Evolutionary conservation across 2,797 vertebrate genomes (phyloP).

Genomic region (Rhinoraja longicauda): DNA sequence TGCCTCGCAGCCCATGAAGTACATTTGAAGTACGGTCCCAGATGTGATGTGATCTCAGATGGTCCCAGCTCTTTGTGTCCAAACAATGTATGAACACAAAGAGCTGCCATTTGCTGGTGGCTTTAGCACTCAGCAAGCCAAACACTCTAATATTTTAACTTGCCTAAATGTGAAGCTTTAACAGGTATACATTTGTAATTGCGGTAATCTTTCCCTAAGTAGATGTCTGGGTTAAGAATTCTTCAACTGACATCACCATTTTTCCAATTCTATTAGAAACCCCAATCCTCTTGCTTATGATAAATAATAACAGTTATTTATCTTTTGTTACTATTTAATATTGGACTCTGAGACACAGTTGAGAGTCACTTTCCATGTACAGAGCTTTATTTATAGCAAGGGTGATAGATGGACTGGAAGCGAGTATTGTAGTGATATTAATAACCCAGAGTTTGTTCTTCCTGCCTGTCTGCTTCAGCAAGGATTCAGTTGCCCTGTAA

Average conservation of each 20-base stretch:
- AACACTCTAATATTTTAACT: background rate
- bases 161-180: background rate
- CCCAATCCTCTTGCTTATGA: background rate
- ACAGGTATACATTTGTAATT: background rate
- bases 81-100: background rate
- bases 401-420: background rate
- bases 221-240: background rate
- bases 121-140: no score
- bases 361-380: background rate
- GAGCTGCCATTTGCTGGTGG: background rate
- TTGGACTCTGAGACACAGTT: background rate
- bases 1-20: background rate
- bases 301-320: background rate
- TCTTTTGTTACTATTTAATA: background rate
- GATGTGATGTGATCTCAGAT: background rate
- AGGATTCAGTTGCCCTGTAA: background rate
- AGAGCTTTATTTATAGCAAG: background rate
- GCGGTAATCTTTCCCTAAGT: background rate
- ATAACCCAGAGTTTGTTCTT: background rate
- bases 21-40: background rate
- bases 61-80: no score
- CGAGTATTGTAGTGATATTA: background rate
- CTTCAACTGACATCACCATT: background rate
- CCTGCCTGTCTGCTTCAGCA: no score
- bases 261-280: background rate